A percentile compares a stretch with the other conserved stretches of the same genome.
phyloP scores from a whole-genome alignment of 1,140 invertebrate species.

The Anastrepha ludens region DNA sequence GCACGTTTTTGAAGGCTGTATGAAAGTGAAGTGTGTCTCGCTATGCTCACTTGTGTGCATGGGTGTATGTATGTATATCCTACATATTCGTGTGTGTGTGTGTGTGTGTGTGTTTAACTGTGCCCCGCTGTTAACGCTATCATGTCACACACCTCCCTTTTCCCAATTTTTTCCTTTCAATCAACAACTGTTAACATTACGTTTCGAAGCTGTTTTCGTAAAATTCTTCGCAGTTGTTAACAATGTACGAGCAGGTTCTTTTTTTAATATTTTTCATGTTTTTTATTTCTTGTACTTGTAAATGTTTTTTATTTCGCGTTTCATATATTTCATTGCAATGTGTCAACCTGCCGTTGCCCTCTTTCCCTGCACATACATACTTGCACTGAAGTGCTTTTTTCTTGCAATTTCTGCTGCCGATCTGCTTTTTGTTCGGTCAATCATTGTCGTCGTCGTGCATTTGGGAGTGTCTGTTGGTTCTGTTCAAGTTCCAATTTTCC shows the following conservation, averaged over 20 bases:
- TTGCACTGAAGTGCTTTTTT: neutral
- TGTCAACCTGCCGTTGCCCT: neutral
- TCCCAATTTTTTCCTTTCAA: neutral
- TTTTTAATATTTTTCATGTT: neutral
- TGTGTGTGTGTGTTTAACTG: neutral
- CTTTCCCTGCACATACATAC: neutral
- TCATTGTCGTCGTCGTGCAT: conserved; percentile 36
- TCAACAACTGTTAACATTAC: conserved; percentile 32
- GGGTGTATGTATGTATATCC: neutral
- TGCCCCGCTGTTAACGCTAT: conserved; percentile 21
- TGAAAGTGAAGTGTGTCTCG: conserved; percentile 51
- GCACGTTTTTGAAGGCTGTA: conserved; percentile 44
- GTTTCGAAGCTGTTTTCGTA: neutral
- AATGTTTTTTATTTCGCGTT: neutral
- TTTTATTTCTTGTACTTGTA: neutral
- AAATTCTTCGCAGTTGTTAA: neutral
- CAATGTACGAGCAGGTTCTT: neutral
- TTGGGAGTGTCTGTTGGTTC: conserved; percentile 49
- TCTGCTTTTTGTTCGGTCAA: neutral
- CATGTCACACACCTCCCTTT: neutral
- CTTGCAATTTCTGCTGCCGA: neutral
- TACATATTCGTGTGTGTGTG: neutral
- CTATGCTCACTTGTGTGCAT: conserved; percentile 15
- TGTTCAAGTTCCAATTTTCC: conserved; percentile 36
- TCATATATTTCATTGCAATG: neutral